phyloP scores from a whole-genome alignment of 2,113 vertebrate species.

The Oncorhynchus keta region DNA sequence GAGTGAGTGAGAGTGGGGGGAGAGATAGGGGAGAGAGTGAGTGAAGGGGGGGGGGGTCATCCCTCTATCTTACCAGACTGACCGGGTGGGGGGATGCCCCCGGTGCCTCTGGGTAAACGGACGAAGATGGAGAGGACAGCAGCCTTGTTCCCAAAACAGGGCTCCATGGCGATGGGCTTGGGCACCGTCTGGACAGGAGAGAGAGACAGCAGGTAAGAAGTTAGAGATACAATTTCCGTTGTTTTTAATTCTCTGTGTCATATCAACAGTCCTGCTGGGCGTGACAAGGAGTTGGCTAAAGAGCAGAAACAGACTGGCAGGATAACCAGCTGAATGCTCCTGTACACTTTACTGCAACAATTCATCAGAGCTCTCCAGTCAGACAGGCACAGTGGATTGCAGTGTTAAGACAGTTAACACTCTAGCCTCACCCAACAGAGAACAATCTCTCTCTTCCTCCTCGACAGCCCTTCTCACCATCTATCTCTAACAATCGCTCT shows the following conservation, averaged over 20 bases:
- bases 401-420: too few species aligned
- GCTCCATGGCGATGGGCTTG: conserved; percentile 96
- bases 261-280: neutral
- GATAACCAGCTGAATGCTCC: neutral
- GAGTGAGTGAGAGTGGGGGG: neutral
- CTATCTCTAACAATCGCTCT: neutral
- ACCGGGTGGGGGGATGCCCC: conserved; percentile 94
- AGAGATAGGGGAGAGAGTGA: neutral
- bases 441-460: too few species aligned
- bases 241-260: neutral
- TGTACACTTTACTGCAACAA: conserved; percentile 10
- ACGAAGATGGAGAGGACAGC: conserved; percentile 98
- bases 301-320: neutral
- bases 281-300: too few species aligned
- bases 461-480: neutral
- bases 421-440: too few species aligned
- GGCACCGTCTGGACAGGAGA: conserved; percentile 80
- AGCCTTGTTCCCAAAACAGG: conserved; percentile 95
- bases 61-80: conserved; percentile 84
- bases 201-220: neutral
- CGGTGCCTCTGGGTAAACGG: conserved; percentile 88
- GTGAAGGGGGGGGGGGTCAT: neutral
- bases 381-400: too few species aligned
- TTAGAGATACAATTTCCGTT: neutral
- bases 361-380: too few species aligned